Conservation (phyloP, 2,113 vertebrate species). For the Tupaia tana region DNA sequence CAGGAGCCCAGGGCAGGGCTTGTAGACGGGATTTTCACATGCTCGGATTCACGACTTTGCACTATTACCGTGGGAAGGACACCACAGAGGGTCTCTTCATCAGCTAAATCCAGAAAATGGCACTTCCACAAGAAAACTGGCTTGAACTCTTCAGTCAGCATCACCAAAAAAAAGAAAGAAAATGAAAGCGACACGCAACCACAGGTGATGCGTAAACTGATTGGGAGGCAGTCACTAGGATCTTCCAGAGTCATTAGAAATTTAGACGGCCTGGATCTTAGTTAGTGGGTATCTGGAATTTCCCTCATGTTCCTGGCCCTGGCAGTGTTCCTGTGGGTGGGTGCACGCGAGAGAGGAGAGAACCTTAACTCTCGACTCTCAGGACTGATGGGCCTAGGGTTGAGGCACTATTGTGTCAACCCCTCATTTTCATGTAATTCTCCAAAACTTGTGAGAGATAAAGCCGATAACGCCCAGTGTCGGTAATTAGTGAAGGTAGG, state of each 20-base stretch:
- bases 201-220: neutral
- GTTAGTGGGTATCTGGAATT: neutral
- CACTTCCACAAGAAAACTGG: neutral
- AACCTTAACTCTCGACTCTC: neutral
- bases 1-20: neutral
- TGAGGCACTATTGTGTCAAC: rapidly evolving
- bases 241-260: neutral
- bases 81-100: neutral
- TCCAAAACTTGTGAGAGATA: neutral
- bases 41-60: neutral
- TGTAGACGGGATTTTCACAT: neutral
- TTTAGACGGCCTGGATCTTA: neutral
- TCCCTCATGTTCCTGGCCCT: neutral
- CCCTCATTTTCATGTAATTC: neutral
- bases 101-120: neutral
- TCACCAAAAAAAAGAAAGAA: neutral
- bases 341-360: neutral
- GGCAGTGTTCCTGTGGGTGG: neutral
- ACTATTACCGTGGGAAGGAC: neutral
- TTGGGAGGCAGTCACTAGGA: neutral
- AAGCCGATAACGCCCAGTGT: neutral
- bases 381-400: neutral
- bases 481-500: neutral
- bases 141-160: neutral
- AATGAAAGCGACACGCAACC: neutral